Conservation (phyloP, 1,140 invertebrate species). For the Lepidurus apus region DNA sequence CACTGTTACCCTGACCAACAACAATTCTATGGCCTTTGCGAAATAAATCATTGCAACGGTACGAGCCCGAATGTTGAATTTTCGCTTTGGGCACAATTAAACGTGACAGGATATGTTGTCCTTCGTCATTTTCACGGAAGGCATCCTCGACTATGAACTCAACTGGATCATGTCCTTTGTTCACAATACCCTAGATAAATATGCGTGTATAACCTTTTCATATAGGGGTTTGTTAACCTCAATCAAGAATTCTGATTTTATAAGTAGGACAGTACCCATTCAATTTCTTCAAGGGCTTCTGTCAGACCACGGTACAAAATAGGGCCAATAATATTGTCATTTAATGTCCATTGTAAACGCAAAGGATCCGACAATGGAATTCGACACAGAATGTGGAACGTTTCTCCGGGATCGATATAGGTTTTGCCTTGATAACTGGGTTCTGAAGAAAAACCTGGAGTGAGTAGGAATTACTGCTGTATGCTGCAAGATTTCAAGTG, state of each 20-base stretch:
- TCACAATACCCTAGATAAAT: neutral
- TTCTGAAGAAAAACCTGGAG: slow-evolving; percentile 22
- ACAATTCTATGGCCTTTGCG: slow-evolving; percentile 29
- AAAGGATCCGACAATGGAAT: slow-evolving; percentile 31
- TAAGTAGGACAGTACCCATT: neutral
- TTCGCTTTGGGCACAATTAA: slow-evolving; percentile 30
- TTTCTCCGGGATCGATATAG: slow-evolving; percentile 19
- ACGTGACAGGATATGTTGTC: slow-evolving; percentile 24
- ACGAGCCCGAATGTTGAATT: slow-evolving; percentile 25
- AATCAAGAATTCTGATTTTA: neutral
- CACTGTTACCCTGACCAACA: slow-evolving; percentile 16
- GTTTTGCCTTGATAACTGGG: slow-evolving; percentile 33
- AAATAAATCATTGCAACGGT: slow-evolving; percentile 33
- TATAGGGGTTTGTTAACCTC: neutral
- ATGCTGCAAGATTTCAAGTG: neutral
- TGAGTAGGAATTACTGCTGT: neutral
- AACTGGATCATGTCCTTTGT: neutral
- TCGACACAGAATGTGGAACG: slow-evolving; percentile 31
- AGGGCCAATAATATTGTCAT: slow-evolving; percentile 28
- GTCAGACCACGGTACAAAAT: neutral
- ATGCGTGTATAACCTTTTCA: neutral
- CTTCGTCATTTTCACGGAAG: slow-evolving; percentile 8
- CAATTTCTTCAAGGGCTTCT: neutral
- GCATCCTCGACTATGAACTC: neutral
- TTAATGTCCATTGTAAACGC: slow-evolving; percentile 32